These are phyloP conservation scores for Chrysemys picta DNA, from an alignment of 2,113 vertebrate species.

Conservation along the genomic window DNA sequence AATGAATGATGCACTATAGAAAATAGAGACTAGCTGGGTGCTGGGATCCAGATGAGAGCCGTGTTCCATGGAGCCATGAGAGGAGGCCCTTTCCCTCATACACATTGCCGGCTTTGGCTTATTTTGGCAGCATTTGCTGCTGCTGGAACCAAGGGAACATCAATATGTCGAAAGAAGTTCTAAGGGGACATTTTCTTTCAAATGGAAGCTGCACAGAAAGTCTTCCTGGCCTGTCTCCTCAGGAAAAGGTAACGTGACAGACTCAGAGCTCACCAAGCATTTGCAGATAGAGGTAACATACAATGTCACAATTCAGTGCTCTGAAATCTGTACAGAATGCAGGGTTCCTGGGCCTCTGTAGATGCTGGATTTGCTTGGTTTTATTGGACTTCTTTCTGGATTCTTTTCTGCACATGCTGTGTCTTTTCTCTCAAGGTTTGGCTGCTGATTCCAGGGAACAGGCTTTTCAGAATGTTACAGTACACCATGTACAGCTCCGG, in stretches of 20 bases:
- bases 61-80: constrained; percentile 40
- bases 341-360: rapidly evolving
- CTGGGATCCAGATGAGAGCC: constrained; percentile 53
- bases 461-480: constrained; percentile 62
- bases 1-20: constrained; percentile 73
- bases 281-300: background rate
- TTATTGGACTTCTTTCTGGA: background rate
- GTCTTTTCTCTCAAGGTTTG: constrained; percentile 36
- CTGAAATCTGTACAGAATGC: rapidly evolving
- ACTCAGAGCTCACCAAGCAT: constrained; percentile 65
- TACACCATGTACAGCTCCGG: constrained; percentile 68
- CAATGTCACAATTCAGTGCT: constrained; percentile 5
- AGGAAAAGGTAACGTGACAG: constrained; percentile 27
- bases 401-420: background rate
- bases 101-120: background rate
- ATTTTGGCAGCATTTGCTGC: constrained; percentile 34
- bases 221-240: constrained; percentile 5
- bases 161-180: constrained; percentile 36
- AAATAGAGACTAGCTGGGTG: constrained; percentile 75
- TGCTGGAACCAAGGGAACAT: constrained; percentile 42
- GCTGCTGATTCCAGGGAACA: constrained; percentile 64
- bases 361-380: background rate
- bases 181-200: constrained; percentile 28
- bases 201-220: background rate
- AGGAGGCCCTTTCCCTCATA: constrained; percentile 41